Evolutionary conservation across 2,113 vertebrate species (phyloP), one percentile per base, ranked within the genome.

Genomic region (Pipra filicauda): DNA sequence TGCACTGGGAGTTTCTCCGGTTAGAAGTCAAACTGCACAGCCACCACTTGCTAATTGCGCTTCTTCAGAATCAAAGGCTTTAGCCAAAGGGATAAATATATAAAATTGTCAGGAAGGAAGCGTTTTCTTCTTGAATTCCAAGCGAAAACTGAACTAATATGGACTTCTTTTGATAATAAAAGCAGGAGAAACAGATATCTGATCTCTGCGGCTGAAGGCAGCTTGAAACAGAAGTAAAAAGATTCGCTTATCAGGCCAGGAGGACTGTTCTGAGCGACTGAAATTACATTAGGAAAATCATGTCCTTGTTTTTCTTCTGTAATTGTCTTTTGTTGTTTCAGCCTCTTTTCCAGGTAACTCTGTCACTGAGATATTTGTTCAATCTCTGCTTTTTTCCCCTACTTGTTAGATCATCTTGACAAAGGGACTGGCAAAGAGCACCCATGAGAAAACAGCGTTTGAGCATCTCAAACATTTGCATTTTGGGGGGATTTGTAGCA

Each of bases 41-140:
- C 85, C 33, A 26, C 85, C 76, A 27, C 94, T 84, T 6, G 90
- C 94, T 97, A 96, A 96, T 97, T 95, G 94, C 37, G 2, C 95
- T 94, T 33, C 39, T 52, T 31, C 82, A 77, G 80, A 95, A 97
- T 97, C 96, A 95, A 96, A 97, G 94, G 91, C 96, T 89, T 82
- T 93, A 75, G 96, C 96, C 94, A 91, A 96, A 95, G 96, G 96
- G 96, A 95, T 95, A 95, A 95, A 97, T 96, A 95, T 0, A 85
- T 66, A 87, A 94, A 95, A 89, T 82, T 62, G 92, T 91, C 3
- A 1, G 96, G 92, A 94, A 96, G 83, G 96, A 96, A 95, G 88
- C 92, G 11, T 94, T 95, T 96, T 89, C 83, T 84, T 62, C 91
- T 70, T 73, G 61, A 82, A 79, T 94, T 96, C 89, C 84, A 23